Conservation (phyloP, 2,113 vertebrate genomes). For the Mobula birostris region DNA sequence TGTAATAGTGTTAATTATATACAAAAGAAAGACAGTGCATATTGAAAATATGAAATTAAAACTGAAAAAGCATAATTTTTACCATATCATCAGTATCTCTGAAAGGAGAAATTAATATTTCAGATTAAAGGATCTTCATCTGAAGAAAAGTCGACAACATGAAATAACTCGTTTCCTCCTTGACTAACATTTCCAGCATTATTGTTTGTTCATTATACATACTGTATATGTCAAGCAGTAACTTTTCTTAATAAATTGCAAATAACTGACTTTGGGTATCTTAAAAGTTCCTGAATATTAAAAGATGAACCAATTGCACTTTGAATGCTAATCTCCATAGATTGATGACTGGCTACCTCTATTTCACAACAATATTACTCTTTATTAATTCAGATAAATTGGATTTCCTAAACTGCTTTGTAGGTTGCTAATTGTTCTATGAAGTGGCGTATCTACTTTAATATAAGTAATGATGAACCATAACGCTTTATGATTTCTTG, state of each 20-base stretch:
- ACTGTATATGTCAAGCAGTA: not conserved
- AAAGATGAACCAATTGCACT: not conserved
- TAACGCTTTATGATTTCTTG: not conserved
- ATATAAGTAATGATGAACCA: not conserved
- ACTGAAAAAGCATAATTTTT: no score
- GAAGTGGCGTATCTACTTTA: not conserved
- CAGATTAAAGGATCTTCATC: no score
- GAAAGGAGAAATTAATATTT: no score
- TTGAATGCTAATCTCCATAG: not conserved
- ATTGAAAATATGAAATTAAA: no score
- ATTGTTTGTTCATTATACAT: no score
- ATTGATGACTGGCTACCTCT: no score
- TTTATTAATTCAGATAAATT: not conserved
- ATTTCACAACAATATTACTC: constrained; percentile 9
- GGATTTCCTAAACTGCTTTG: constrained; percentile 1
- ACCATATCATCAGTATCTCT: no score
- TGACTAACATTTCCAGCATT: no score
- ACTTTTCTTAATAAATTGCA: not conserved
- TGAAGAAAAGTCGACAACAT: no score
- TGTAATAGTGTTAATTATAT: not conserved
- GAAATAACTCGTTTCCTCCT: no score
- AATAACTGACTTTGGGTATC: not conserved
- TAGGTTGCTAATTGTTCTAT: not conserved
- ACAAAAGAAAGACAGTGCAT: no score
- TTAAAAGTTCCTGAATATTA: not conserved